Conservation (phyloP, 2,113 vertebrate species). For the Furnarius figulus region DNA sequence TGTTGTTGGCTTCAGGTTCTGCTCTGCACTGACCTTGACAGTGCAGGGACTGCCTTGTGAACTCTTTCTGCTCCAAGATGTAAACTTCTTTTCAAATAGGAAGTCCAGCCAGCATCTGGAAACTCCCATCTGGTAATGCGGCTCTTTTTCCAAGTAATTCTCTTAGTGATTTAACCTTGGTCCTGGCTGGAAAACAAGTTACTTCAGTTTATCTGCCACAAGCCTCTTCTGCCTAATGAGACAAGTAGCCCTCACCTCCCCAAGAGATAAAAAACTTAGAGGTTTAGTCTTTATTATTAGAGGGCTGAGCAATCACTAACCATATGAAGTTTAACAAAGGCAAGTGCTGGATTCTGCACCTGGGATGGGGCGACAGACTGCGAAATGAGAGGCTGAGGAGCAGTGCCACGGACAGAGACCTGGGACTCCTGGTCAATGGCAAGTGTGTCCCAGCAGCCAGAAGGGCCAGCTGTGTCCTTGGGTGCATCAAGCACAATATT, state of each 20-base stretch:
- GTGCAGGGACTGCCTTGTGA: neutral
- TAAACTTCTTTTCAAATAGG: neutral
- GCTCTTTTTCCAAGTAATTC: neutral
- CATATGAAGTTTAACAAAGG: neutral
- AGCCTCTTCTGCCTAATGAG: neutral
- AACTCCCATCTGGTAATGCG: neutral
- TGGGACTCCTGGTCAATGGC: fast-evolving
- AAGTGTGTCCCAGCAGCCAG: neutral
- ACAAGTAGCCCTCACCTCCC: neutral
- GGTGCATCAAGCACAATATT: neutral
- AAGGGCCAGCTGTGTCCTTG: fast-evolving
- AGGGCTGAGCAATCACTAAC: neutral
- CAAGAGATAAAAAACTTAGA: neutral
- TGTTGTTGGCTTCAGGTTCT: neutral
- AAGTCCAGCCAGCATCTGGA: neutral
- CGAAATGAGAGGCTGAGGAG: neutral
- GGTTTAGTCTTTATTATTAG: neutral
- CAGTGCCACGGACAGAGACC: neutral
- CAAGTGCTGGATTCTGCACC: neutral
- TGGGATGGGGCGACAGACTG: neutral
- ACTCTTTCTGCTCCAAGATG: neutral
- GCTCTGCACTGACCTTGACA: neutral
- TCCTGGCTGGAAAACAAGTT: neutral
- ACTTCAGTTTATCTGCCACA: neutral
- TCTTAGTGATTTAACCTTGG: neutral